These are phyloP conservation scores for Volucella inanis DNA, from an alignment of 2,888 invertebrate genomes.

Conservation along the genomic window DNA sequence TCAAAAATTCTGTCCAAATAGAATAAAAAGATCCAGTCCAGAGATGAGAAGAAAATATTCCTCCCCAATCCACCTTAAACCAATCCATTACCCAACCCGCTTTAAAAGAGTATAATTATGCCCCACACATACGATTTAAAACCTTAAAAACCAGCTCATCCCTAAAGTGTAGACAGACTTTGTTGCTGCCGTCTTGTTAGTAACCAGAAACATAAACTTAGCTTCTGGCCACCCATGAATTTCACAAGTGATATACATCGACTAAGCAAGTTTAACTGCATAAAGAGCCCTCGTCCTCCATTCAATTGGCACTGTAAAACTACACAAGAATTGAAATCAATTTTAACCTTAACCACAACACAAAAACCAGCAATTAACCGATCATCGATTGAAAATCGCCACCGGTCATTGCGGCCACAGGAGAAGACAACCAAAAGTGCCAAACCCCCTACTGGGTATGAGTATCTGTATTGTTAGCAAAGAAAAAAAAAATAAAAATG, in stretches of 20 bases:
- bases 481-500: conserved; percentile 29
- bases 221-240: conserved; percentile 74
- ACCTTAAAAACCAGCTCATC: conserved; percentile 12
- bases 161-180: conserved; percentile 38
- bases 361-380: conserved; percentile 73
- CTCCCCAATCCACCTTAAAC: background rate
- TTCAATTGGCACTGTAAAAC: conserved; percentile 69
- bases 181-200: conserved; percentile 38
- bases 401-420: conserved; percentile 63
- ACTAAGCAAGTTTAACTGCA: conserved; percentile 42
- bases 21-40: background rate
- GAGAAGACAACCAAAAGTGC: conserved; percentile 19
- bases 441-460: conserved; percentile 61
- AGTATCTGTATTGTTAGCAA: background rate
- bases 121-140: conserved; percentile 61
- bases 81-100: conserved; percentile 42
- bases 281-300: conserved; percentile 6
- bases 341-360: conserved; percentile 67
- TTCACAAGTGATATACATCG: conserved; percentile 55
- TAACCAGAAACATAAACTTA: conserved; percentile 7
- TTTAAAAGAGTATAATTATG: conserved; percentile 63
- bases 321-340: conserved; percentile 72
- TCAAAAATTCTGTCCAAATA: background rate
- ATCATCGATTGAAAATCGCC: conserved; percentile 74
- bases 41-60: background rate